Percentiles rank a stretch among this genome's conserved stretches.
These are phyloP conservation scores for Caenorhabditis sp. DNA, from an alignment of 2,888 invertebrate species.

Conservation along the genomic window DNA sequence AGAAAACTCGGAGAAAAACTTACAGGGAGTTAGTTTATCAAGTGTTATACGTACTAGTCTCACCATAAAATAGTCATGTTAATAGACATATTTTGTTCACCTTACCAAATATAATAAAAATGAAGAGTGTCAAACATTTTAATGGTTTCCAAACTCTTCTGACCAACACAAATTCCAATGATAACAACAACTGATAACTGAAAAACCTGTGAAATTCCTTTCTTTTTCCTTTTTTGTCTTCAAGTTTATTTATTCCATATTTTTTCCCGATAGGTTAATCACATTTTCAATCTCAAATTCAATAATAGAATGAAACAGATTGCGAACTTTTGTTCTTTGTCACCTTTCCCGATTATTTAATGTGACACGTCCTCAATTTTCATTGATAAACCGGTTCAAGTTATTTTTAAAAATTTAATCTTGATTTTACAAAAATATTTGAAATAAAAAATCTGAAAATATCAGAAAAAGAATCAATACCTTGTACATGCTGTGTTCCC, in stretches of 20 bases:
- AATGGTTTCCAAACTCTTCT: background rate
- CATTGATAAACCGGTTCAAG: background rate
- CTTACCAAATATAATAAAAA: no score
- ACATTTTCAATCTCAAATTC: no score
- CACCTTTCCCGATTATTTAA: background rate
- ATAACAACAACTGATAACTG: conserved; percentile 11
- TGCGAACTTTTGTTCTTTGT: background rate
- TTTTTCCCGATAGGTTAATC: background rate
- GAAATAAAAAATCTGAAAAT: no score
- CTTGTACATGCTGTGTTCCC: no score
- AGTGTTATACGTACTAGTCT: no score
- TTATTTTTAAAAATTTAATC: no score
- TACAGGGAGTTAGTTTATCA: no score
- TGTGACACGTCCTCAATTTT: background rate
- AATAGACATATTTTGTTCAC: no score
- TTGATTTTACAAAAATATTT: no score
- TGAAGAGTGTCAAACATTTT: background rate
- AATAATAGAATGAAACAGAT: background rate
- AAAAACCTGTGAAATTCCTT: conserved; percentile 11
- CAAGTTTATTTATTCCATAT: background rate
- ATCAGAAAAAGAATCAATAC: no score
- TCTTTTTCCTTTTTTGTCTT: background rate
- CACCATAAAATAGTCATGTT: no score
- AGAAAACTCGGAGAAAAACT: no score
- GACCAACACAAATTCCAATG: background rate